Percentiles rank a stretch among this genome's conserved stretches.
Conservation (phyloP, 2,888 invertebrate genomes). For the Drosophila lutescens region DNA sequence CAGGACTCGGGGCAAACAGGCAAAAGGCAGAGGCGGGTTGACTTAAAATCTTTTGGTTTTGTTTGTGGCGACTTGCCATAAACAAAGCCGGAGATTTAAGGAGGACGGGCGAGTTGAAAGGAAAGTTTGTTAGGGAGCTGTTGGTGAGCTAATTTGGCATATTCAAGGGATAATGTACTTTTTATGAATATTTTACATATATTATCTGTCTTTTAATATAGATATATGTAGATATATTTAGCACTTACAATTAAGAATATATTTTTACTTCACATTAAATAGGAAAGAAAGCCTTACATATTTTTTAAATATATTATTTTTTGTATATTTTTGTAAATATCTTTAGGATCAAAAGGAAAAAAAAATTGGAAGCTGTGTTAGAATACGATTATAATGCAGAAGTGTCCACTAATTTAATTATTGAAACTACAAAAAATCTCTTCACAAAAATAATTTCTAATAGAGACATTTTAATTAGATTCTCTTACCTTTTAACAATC, state of each 20-base stretch:
- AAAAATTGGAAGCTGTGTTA: too few species aligned
- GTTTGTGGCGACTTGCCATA: conserved; percentile 35
- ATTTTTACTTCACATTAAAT: too few species aligned
- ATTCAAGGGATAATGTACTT: neutral
- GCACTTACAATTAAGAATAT: too few species aligned
- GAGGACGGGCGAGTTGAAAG: neutral
- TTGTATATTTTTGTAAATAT: too few species aligned
- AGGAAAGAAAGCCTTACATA: too few species aligned
- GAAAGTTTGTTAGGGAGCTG: conserved; percentile 7
- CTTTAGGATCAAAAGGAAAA: too few species aligned
- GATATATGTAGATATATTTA: too few species aligned
- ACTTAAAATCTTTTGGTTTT: conserved; percentile 40
- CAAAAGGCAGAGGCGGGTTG: conserved; percentile 24
- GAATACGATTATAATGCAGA: neutral
- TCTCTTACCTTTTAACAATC: conserved; percentile 23
- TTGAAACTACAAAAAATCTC: neutral
- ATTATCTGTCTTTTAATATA: neutral
- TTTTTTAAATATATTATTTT: too few species aligned
- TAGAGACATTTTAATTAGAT: neutral
- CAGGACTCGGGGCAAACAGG: neutral
- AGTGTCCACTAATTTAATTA: neutral
- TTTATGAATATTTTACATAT: neutral
- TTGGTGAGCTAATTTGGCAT: conserved; percentile 5
- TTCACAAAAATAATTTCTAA: neutral
- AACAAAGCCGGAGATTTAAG: conserved; percentile 26